Conservation (phyloP, 2,888 invertebrate genomes). For the Neoitamus cyanurus region DNA sequence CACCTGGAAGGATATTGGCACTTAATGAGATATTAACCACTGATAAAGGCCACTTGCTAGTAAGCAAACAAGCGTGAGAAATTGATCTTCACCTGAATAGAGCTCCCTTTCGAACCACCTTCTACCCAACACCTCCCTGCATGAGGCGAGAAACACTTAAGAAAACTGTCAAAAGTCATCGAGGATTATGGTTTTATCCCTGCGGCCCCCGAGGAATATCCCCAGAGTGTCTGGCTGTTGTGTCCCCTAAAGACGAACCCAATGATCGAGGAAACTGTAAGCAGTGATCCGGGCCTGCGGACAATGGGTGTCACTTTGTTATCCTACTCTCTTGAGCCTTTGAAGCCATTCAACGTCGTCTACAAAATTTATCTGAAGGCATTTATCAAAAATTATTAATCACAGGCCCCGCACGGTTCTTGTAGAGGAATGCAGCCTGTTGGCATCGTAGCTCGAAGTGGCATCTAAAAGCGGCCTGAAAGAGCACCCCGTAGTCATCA, state of each 20-base stretch:
- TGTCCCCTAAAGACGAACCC: neutral
- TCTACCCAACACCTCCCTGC: conserved; percentile 48
- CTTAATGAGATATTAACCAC: conserved; percentile 51
- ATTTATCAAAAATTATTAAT: conserved; percentile 53
- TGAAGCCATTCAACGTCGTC: conserved; percentile 49
- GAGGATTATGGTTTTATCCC: conserved; percentile 50
- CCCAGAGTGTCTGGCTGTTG: neutral
- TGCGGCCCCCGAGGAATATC: conserved; percentile 1
- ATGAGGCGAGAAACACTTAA: conserved; percentile 50
- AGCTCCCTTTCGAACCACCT: conserved; percentile 31
- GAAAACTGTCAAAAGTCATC: conserved; percentile 52
- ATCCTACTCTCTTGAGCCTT: conserved; percentile 50
- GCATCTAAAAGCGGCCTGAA: conserved; percentile 48
- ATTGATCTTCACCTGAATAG: conserved; percentile 45
- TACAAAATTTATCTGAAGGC: conserved; percentile 49
- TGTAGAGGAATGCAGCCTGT: conserved; percentile 9
- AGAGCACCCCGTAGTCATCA: conserved; percentile 53
- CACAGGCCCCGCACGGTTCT: neutral
- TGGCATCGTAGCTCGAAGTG: conserved; percentile 43
- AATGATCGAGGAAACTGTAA: conserved; percentile 34
- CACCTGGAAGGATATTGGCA: conserved; percentile 52
- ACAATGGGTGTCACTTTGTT: conserved; percentile 50
- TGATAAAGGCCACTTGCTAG: conserved; percentile 49
- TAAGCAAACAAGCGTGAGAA: conserved; percentile 46
- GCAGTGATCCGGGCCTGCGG: conserved; percentile 15